Percentiles rank a stretch among this genome's conserved stretches.
These are phyloP conservation scores for Heliconius ismenius DNA, from an alignment of 2,888 invertebrate species.

Conservation along the genomic window DNA sequence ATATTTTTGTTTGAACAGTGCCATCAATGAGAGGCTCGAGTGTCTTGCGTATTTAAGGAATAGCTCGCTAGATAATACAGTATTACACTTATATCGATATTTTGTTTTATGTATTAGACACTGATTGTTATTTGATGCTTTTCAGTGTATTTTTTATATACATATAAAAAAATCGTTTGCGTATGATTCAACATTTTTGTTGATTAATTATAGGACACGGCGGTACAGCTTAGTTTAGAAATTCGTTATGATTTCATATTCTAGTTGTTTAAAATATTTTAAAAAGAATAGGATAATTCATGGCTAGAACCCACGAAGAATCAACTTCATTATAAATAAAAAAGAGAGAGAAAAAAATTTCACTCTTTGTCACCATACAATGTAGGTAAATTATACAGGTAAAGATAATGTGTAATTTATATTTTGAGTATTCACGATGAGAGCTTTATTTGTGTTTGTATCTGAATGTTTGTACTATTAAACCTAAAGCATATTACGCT, in stretches of 20 bases:
- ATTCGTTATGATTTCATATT: not conserved
- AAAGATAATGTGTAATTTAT: not conserved
- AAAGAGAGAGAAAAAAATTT: not conserved
- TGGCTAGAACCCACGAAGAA: too few species aligned
- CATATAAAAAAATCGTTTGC: not conserved
- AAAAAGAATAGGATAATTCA: too few species aligned
- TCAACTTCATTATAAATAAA: too few species aligned
- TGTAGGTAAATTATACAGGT: not conserved
- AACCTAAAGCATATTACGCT: conserved; percentile 16
- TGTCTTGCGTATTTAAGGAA: conserved; percentile 78
- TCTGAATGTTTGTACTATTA: conserved; percentile 12
- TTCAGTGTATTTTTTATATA: not conserved
- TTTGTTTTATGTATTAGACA: conserved; percentile 50
- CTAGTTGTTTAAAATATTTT: not conserved
- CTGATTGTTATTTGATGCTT: conserved; percentile 34
- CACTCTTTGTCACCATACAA: not conserved
- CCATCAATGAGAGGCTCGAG: conserved; percentile 74
- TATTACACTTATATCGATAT: conserved; percentile 71
- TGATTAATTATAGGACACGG: not conserved
- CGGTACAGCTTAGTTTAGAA: not conserved
- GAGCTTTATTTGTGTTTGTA: conserved; percentile 14
- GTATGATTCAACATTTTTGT: not conserved
- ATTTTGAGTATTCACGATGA: not conserved
- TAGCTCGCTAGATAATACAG: conserved; percentile 76
- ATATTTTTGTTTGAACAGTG: conserved; percentile 74